Percentiles rank a stretch among this genome's conserved stretches.
Conservation (phyloP, 2,797 vertebrate species). For the Bovichtus diacanthus region DNA sequence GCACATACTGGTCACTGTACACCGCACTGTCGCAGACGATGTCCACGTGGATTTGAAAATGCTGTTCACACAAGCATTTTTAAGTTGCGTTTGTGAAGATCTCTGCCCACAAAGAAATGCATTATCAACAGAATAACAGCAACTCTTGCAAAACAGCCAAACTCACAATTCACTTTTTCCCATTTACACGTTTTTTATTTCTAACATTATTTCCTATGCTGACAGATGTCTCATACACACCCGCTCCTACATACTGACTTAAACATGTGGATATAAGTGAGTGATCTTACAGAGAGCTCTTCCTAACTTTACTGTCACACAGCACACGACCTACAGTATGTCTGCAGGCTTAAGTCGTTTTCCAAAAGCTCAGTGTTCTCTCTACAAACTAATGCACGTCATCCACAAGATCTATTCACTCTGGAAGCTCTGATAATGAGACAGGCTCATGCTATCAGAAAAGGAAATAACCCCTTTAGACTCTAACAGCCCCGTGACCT, state of each 20-base stretch:
- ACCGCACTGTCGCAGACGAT: too few species aligned
- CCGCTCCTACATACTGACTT: too few species aligned
- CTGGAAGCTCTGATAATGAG: not conserved
- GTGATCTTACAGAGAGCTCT: too few species aligned
- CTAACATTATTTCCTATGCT: too few species aligned
- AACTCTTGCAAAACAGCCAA: not conserved
- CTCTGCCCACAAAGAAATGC: not conserved
- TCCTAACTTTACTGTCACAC: too few species aligned
- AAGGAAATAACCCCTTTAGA: not conserved
- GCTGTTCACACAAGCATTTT: not conserved
- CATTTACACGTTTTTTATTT: not conserved
- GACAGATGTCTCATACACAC: too few species aligned
- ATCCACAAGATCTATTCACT: too few species aligned
- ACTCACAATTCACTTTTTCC: not conserved
- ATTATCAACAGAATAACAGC: not conserved
- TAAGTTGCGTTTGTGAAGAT: not conserved
- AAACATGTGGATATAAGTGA: too few species aligned
- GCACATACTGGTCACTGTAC: not conserved
- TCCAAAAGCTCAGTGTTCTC: too few species aligned
- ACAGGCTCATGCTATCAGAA: not conserved
- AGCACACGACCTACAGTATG: too few species aligned
- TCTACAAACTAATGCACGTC: too few species aligned
- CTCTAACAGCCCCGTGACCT: not conserved
- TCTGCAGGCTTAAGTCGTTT: too few species aligned
- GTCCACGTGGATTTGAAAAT: not conserved